A percentile compares a stretch with the other conserved stretches of the same genome.
Evolutionary conservation across 2,888 invertebrate genomes (phyloP).

Genomic region (Encarsia formosa): DNA sequence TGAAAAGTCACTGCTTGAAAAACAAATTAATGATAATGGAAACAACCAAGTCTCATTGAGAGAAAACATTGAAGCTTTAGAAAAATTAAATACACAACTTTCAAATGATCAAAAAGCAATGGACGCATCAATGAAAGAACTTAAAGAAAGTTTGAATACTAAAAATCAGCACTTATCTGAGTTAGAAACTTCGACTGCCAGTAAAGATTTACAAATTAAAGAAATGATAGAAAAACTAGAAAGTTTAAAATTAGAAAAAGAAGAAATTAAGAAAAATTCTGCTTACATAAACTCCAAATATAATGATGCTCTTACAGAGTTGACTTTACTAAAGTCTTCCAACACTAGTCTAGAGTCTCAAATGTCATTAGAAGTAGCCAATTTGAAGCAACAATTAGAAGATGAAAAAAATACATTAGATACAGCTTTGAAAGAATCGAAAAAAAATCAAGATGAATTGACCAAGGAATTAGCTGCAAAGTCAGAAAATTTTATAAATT

Average conservation of each 20-base stretch:
- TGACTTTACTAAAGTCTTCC: slow-evolving; percentile 27
- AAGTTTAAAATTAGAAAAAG: slow-evolving; percentile 31
- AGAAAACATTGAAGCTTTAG: slow-evolving; percentile 17
- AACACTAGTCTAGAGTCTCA: slow-evolving; percentile 28
- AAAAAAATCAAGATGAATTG: slow-evolving; percentile 20
- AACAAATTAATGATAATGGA: slow-evolving; percentile 7
- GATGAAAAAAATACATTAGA: slow-evolving; percentile 27
- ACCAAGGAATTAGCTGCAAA: slow-evolving; percentile 21
- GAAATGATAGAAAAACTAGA: slow-evolving; percentile 24
- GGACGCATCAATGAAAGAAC: slow-evolving; percentile 24
- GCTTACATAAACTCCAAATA: slow-evolving; percentile 27
- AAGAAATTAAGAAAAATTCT: slow-evolving; percentile 30
- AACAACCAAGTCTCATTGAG: slow-evolving; percentile 5
- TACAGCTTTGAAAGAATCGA: slow-evolving; percentile 31
- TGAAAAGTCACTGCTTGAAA: slow-evolving; percentile 24
- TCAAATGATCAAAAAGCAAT: slow-evolving; percentile 17
- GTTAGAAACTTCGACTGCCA: slow-evolving; percentile 21
- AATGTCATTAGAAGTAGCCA: slow-evolving; percentile 28
- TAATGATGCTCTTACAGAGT: slow-evolving; percentile 28
- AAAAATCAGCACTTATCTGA: slow-evolving; percentile 18
- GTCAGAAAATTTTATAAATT: slow-evolving; percentile 19
- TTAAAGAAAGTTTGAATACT: slow-evolving; percentile 25
- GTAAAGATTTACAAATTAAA: slow-evolving; percentile 29
- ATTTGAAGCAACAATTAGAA: slow-evolving; percentile 31
- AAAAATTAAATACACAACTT: slow-evolving; percentile 22